These are phyloP conservation scores for Sylvia atricapilla DNA, from an alignment of 2,113 vertebrate species.

Conservation along the genomic window DNA sequence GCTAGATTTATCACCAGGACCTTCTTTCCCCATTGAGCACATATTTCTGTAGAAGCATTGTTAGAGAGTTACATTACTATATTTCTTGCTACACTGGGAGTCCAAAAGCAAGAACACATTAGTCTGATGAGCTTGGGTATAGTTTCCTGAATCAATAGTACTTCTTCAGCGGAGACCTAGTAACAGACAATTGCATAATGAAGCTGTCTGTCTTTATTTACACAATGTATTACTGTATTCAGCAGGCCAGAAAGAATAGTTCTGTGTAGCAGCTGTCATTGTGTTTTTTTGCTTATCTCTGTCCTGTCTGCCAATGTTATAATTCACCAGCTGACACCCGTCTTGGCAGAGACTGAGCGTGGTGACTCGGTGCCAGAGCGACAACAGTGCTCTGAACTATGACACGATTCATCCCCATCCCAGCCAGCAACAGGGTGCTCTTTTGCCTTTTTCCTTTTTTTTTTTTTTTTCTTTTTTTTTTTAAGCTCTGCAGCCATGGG, in stretches of 20 bases:
- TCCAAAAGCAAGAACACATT: constrained; percentile 49
- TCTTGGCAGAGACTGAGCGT: constrained; percentile 71
- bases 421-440: constrained; percentile 61
- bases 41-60: neutral
- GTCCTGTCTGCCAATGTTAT: constrained; percentile 79
- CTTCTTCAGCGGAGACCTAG: constrained; percentile 63
- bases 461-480: neutral
- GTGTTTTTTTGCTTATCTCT: constrained; percentile 79
- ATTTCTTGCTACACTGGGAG: neutral
- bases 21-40: neutral
- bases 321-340: constrained; percentile 82
- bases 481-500: neutral
- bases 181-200: constrained; percentile 80
- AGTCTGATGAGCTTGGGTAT: constrained; percentile 61
- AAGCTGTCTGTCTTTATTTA: constrained; percentile 82
- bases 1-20: neutral
- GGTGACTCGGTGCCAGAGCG: constrained; percentile 69
- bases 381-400: constrained; percentile 72
- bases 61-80: neutral
- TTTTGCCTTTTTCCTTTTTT: constrained; percentile 9
- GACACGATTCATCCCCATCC: constrained; percentile 73
- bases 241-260: constrained; percentile 80
- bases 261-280: constrained; percentile 85
- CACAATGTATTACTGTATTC: constrained; percentile 79
- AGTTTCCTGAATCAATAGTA: constrained; percentile 72